A percentile compares a stretch with the other conserved stretches of the same genome.
phyloP scores from a whole-genome alignment of 2,113 vertebrate genomes.

The Paramisgurnus dabryanus region DNA sequence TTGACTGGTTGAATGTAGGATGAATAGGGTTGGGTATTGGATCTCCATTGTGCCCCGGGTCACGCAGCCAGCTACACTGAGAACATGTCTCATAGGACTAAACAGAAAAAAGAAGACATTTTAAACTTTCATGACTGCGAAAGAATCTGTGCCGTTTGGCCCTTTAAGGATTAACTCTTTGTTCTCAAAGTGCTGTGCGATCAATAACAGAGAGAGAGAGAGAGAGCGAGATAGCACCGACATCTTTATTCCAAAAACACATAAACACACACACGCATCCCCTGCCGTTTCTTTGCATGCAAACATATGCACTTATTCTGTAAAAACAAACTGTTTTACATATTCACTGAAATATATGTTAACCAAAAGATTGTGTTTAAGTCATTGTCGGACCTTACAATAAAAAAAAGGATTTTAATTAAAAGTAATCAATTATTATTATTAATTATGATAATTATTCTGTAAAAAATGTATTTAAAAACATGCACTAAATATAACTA shows the following conservation, averaged over 20 bases:
- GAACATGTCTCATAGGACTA: conserved; percentile 68
- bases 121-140: conserved; percentile 78
- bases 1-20: conserved; percentile 82
- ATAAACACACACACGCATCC: conserved; percentile 30
- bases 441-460: no score
- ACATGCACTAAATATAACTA: no score
- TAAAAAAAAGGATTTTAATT: no score
- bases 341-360: background rate
- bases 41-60: conserved; percentile 78
- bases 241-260: conserved; percentile 59
- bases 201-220: conserved; percentile 74
- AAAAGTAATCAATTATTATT: no score
- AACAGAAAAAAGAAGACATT: conserved; percentile 76
- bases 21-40: conserved; percentile 80
- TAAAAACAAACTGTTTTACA: conserved; percentile 5
- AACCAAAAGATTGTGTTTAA: background rate
- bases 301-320: conserved; percentile 27
- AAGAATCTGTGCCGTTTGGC: conserved; percentile 75
- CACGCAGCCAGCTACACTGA: conserved; percentile 65
- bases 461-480: no score
- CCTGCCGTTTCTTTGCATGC: conserved; percentile 40
- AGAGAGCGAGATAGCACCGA: conserved; percentile 64
- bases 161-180: conserved; percentile 78
- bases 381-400: no score
- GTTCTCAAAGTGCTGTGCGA: conserved; percentile 73